Evolutionary conservation across 2,888 invertebrate species (phyloP), one percentile per base, ranked within the genome.

Genomic region (Drosophila helvetica): DNA sequence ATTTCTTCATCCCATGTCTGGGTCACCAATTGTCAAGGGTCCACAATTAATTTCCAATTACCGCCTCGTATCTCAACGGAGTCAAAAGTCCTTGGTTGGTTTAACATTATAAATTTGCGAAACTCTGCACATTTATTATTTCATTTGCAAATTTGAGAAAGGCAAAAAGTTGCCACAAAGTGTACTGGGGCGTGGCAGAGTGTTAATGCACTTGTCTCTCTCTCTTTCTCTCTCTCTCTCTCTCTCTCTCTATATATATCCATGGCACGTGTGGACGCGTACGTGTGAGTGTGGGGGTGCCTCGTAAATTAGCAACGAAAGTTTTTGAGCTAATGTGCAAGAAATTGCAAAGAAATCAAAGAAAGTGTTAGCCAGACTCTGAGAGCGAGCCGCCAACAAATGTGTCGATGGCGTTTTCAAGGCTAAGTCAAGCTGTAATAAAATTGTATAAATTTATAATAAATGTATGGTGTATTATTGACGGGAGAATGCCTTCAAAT

Each of bases 281-380:
- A 33, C 25, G 38, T 15, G 52, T 42, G 38, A 46, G 46, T 48
- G 57, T 65, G 62, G 59, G 55, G 68, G 63, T 61, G 57, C 57
- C 51, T 46, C 67, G 69, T 64, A 78, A 79, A 80, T 77, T 80
- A 76, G 79, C 77, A 69, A 55, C 48, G 47, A 74, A 80, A 78
- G 62, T 78, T 84, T 22, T 72, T 69, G 70, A 71, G 75, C 75
- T 73, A 73, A 78, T 68, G 79, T 73, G 61, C 46, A 65, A 73
- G 71, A 66, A 71, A 68, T 58, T n/a, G 74, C 25, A 62, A 70
- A 65, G 70, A 68, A 85, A 73, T 64, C 65, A 59, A 55, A 52
- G 69, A 7, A 69, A 61, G 12, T 12, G 53, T 30, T n/a, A 12
- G 47, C n/a, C 27, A 38, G 46, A 43, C 12, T 9, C 48, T 10